phyloP scores from a whole-genome alignment of 2,113 vertebrate genomes.

The Pluvianellus socialis region DNA sequence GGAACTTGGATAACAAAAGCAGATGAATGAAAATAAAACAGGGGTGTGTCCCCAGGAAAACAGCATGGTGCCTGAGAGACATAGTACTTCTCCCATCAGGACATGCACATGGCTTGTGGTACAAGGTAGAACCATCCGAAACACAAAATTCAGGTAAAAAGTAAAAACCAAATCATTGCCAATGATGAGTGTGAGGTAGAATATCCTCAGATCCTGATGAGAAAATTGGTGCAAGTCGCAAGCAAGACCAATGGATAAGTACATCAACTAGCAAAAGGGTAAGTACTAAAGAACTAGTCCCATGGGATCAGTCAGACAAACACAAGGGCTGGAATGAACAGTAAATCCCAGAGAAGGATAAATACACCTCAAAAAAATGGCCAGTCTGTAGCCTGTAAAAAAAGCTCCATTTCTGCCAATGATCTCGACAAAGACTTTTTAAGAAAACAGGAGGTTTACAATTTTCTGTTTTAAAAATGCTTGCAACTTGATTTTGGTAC shows the following conservation, averaged over 20 bases:
- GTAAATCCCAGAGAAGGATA: not conserved
- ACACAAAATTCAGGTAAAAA: not conserved
- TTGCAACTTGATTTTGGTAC: not conserved
- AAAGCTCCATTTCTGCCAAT: not conserved
- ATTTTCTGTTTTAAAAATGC: not conserved
- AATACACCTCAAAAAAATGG: not conserved
- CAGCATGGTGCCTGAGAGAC: not conserved
- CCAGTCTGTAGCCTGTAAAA: not conserved
- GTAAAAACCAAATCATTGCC: accelerated
- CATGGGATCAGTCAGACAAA: not conserved
- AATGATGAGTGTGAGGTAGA: accelerated
- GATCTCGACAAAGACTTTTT: not conserved
- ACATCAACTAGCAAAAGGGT: not conserved
- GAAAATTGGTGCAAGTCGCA: not conserved
- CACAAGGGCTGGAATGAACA: not conserved
- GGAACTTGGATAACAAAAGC: not conserved
- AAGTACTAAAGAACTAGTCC: not conserved
- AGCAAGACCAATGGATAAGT: not conserved
- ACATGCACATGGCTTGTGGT: not conserved
- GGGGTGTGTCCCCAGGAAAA: not conserved
- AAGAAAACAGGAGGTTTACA: not conserved
- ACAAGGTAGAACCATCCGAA: not conserved
- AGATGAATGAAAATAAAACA: not conserved
- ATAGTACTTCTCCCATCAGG: not conserved
- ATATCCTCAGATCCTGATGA: not conserved